Base-by-base conservation (phyloP, 2,888 invertebrate species). In the Allacma fusca region DNA sequence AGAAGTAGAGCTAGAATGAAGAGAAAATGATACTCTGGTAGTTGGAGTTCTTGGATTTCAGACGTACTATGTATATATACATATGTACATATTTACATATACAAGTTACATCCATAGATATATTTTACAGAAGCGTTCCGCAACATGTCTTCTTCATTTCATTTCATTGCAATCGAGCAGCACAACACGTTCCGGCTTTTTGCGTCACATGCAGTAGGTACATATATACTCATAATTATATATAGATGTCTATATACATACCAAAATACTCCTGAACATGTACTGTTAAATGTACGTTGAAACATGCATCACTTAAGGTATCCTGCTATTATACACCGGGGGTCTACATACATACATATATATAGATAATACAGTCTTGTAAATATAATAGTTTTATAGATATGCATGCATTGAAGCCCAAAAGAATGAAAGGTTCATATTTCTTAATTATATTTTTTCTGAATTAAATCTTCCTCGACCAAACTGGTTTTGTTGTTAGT, bases 111-210 rank as follows among this genome's bases (percentile, higher is more conserved):
- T n/a, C n/a, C n/a, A n/a, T n/a, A 13, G 9, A 13, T n/a, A 67
- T 40, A 43, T 24, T 19, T 28, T 16, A 68, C n/a, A 40, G 13
- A 43, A 68, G 29, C 68, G 68, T 68, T 68, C 68, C 68, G 68
- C 68, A 28, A 68, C 68, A 68, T n/a, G 43, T 40, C 68, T 9
- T 59, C 40, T 73, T 62, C 28, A 64, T 64, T 67, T 44, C 65
- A 44, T 74, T 74, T 74, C 64, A 74, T 74, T 65, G 74, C 65
- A 43, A 74, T 74, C 43, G 74, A 74, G 65, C 74, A 74, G 34
- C 64, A 74, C 65, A 43, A 65, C 40, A 72, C 59, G 59, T 57
- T 44, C 29, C 29, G 21, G 43, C 74, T 64, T 74, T 74, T 64
- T 64, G 65, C 74, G 19, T 43, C 7, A 43, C 21, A 7, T 40